A percentile compares a stretch with the other conserved stretches of the same genome.
Evolutionary conservation across 2,888 invertebrate genomes (phyloP).

Genomic region (Polyommatus iphigenia): DNA sequence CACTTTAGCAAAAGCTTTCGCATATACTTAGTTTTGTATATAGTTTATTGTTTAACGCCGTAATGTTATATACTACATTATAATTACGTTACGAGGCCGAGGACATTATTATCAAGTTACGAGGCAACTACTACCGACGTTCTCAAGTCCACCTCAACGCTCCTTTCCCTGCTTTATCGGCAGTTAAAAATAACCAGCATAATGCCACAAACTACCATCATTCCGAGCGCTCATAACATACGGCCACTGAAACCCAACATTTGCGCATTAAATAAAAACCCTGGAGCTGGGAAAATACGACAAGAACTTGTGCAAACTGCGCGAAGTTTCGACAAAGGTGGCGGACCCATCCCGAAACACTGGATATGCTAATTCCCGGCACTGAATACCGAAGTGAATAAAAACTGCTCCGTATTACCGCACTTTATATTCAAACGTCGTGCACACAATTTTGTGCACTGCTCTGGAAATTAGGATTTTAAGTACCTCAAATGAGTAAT

Average conservation of each 20-base stretch:
- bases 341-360: background rate
- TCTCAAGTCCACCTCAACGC: background rate
- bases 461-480: background rate
- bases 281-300: background rate
- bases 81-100: no score
- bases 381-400: constrained; percentile 11
- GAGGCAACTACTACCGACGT: no score
- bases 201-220: background rate
- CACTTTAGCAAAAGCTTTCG: no score
- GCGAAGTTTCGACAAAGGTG: background rate
- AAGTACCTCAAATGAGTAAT: background rate
- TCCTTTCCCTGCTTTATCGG: background rate
- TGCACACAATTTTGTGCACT: background rate
- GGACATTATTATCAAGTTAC: no score
- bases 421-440: constrained; percentile 13
- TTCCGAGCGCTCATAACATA: background rate
- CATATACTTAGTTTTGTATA: no score
- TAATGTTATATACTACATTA: no score
- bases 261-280: background rate
- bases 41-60: no score
- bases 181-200: background rate
- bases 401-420: background rate
- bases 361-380: background rate
- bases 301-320: background rate
- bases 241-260: background rate